Base-by-base conservation (phyloP, 2,888 invertebrate genomes). In the Ditula angustiorana region DNA sequence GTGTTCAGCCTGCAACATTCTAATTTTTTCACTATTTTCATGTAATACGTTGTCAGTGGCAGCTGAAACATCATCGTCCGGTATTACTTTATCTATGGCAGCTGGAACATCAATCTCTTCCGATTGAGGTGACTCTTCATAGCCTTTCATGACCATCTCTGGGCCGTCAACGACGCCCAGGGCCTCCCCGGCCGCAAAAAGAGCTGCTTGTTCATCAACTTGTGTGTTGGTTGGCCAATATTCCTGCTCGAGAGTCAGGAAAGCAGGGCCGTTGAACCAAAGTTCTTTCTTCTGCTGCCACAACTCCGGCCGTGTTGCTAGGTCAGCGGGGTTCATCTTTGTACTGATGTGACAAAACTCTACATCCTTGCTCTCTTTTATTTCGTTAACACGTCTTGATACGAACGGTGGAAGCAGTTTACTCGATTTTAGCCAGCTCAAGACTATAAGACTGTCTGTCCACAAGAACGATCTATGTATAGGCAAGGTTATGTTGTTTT, bases 231-330 rank as follows among this genome's bases (percentile, higher is more conserved):
- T 52, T 13, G 55, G 55, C 55, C 55, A 55, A 13, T n/a, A 7
- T 16, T 55, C 37, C 26, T 55, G 37, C 23, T 24, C 10, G 7
- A n/a, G 21, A n/a, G n/a, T 35, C 7, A 67, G 52, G 37, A 68
- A 68, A 2, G 30, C 19, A 2, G 68, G 66, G 10, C 66, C 68
- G 2, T 56, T 49, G 19, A 52, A 56, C 68, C 68, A 68, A n/a
- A 59, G 11, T 8, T 50, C 44, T 21, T 60, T 30, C 13, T 60
- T 60, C 19, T 37, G 0, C 3, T 62, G 11, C 53, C 58, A 58
- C 2, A 41, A 26, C 19, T 64, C 55, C 8, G 65, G 61, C 23
- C 66, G 49, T 3, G 66, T 68, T 1, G 67, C 64, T 0, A 65
- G 8, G 21, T 67, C 67, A 8, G 64, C 65, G 8, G 65, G 64